Conservation (phyloP, 2,797 vertebrate genomes). For the Falco berigora region DNA sequence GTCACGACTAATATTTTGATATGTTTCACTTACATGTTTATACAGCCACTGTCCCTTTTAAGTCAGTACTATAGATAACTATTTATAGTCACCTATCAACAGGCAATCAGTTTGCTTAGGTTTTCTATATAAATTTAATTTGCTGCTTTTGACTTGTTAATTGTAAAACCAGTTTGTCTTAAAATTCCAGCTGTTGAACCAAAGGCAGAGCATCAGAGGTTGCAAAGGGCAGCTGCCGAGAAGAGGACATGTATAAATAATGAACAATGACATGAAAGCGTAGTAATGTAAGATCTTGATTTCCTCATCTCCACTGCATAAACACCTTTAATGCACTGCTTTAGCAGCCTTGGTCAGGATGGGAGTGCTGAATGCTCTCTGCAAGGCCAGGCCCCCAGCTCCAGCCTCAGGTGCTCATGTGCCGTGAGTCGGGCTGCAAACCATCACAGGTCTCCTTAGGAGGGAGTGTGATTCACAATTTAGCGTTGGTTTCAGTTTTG, state of each 20-base stretch:
- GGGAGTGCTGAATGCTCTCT: background rate
- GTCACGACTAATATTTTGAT: constrained; percentile 20
- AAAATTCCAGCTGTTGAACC: background rate
- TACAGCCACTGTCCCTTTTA: background rate
- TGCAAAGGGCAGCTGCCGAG: background rate
- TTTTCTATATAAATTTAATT: background rate
- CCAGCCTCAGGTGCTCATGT: rapidly evolving
- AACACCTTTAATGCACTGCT: background rate
- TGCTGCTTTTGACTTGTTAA: background rate
- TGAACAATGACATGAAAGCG: background rate
- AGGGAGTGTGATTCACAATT: background rate
- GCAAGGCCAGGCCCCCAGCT: background rate
- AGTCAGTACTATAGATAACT: background rate
- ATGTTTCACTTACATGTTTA: background rate
- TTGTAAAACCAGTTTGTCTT: background rate
- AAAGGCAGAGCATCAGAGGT: background rate
- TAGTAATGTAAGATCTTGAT: background rate
- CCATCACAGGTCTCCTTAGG: background rate
- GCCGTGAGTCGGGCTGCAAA: background rate
- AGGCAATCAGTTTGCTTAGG: background rate
- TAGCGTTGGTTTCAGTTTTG: background rate
- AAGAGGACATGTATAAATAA: background rate
- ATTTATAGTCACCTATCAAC: background rate
- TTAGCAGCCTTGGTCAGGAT: background rate
- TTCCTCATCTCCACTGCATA: background rate